These are phyloP conservation scores for Pantherophis vulpinus DNA, from an alignment of 2,797 vertebrate species.

Conservation along the genomic window DNA sequence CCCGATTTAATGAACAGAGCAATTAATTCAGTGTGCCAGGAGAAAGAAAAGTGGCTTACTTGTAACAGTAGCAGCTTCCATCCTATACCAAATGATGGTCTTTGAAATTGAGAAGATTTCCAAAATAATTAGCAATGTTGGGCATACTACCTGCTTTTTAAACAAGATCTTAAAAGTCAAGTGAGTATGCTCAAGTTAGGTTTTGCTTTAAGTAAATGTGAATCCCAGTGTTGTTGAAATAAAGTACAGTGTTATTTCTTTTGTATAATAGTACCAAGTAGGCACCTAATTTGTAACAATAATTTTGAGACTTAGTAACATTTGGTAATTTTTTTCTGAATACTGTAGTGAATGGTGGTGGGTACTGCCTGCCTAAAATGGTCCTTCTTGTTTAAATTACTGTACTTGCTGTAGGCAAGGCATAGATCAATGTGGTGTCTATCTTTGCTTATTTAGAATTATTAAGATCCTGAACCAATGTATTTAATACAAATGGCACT, in stretches of 20 bases:
- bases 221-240: not conserved
- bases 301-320: not conserved
- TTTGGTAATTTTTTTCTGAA: not conserved
- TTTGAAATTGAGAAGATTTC: not conserved
- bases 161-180: not conserved
- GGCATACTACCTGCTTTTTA: not conserved
- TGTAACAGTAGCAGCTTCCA: not conserved
- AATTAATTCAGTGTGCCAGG: not conserved
- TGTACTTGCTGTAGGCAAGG: not conserved
- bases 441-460: not conserved
- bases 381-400: not conserved
- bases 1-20: rapidly evolving
- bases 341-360: not conserved
- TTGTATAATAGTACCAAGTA: not conserved
- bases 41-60: too few relatives aligned
- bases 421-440: not conserved
- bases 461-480: not conserved
- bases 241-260: not conserved
- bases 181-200: not conserved
- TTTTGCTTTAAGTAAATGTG: not conserved
- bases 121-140: not conserved
- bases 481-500: not conserved
- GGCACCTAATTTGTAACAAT: not conserved
- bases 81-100: not conserved
- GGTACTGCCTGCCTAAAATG: not conserved